Evolutionary conservation across 64 coral and sea anemone genomes (phyloP).

Genomic region (Pachyseris speciosa): DNA sequence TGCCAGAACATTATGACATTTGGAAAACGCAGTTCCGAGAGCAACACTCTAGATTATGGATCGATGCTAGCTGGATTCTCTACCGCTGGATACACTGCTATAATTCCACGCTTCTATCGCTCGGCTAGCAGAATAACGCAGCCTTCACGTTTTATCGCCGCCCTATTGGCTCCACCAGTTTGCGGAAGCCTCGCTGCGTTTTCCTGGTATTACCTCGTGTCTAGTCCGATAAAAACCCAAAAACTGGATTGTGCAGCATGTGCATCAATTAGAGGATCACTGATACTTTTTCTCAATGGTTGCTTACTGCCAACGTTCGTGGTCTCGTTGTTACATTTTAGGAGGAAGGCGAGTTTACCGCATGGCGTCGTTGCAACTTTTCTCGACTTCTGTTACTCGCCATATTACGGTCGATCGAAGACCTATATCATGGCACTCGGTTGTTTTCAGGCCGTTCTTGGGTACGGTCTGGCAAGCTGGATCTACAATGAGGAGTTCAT

Average conservation of each 20-base stretch:
- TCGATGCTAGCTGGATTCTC: background rate
- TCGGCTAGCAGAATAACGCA: background rate
- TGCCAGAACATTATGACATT: background rate
- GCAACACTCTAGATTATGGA: background rate
- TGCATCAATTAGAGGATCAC: conserved; percentile 70
- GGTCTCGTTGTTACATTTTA: conserved; percentile 50
- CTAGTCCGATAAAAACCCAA: conserved; percentile 47
- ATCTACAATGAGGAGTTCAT: conserved; percentile 37
- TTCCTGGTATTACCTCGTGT: conserved; percentile 66
- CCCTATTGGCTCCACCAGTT: conserved; percentile 55
- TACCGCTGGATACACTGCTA: background rate
- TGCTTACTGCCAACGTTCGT: conserved; percentile 71
- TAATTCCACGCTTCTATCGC: conserved; percentile 17
- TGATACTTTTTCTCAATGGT: conserved; percentile 52
- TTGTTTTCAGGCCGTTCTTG: conserved; percentile 63
- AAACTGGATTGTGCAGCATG: conserved; percentile 68
- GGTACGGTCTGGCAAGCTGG: conserved; percentile 72
- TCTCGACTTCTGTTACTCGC: conserved; percentile 56
- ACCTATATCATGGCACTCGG: conserved; percentile 57
- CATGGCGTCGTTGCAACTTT: conserved; percentile 14
- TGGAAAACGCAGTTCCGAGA: background rate
- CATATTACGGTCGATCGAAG: conserved; percentile 57
- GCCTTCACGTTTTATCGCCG: background rate
- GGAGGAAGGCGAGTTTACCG: conserved; percentile 18
- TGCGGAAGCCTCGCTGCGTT: conserved; percentile 60